These are phyloP conservation scores for Bubo blakistoni DNA, from an alignment of 2,113 vertebrate species.

Conservation along the genomic window DNA sequence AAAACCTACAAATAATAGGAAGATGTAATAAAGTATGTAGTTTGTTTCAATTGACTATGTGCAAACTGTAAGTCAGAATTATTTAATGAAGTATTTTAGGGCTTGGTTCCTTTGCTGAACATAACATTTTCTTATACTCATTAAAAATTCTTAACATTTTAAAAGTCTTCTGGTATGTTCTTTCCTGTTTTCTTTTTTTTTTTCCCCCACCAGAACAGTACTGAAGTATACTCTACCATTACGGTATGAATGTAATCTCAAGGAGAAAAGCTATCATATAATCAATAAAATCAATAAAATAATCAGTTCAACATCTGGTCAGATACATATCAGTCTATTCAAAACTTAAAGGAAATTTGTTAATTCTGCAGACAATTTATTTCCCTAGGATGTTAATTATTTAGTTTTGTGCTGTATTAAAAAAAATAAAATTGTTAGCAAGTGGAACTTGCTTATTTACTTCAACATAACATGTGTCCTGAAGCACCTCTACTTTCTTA, in stretches of 20 bases:
- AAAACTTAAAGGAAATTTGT: background rate
- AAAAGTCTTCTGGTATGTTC: background rate
- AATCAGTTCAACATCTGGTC: background rate
- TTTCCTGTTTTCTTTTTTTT: background rate
- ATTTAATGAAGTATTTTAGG: background rate
- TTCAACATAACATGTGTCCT: background rate
- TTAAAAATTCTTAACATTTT: background rate
- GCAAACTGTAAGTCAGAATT: background rate
- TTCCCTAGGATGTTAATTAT: background rate
- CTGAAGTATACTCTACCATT: background rate
- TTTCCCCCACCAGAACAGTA: background rate
- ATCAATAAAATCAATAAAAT: background rate
- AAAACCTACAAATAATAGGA: background rate
- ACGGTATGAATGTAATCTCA: background rate
- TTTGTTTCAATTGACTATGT: background rate
- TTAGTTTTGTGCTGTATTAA: background rate
- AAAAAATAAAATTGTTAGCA: background rate
- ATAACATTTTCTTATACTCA: background rate
- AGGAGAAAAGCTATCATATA: background rate
- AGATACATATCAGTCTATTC: background rate
- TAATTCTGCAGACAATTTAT: background rate
- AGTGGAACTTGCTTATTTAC: background rate
- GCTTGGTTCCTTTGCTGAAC: background rate
- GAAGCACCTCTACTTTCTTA: background rate
- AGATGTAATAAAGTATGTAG: background rate